A percentile compares a stretch with the other conserved stretches of the same genome.
Evolutionary conservation across 2,113 vertebrate species (phyloP).

Genomic region (Pungitius pungitius): DNA sequence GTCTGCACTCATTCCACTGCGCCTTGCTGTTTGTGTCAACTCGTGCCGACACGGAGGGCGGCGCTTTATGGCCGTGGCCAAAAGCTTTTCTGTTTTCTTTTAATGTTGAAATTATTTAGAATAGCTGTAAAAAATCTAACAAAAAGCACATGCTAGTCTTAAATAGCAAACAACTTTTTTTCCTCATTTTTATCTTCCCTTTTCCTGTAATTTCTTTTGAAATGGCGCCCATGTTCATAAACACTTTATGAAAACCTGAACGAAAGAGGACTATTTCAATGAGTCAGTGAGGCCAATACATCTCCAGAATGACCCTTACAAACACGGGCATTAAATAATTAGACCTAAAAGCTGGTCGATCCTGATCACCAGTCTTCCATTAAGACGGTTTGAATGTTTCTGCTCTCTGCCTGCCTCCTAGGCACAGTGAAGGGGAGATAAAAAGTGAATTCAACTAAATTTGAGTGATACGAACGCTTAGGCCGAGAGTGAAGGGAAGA

Average conservation of each 20-base stretch:
- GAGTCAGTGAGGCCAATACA: constrained; percentile 25
- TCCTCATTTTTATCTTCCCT: constrained; percentile 26
- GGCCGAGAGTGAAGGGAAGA: constrained; percentile 39
- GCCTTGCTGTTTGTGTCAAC: constrained; percentile 29
- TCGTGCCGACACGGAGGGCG: constrained; percentile 15
- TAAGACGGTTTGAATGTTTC: constrained; percentile 60
- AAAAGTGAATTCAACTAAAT: constrained; percentile 63
- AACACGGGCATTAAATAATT: constrained; percentile 62
- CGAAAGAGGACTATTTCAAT: constrained; percentile 30
- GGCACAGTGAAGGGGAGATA: constrained; percentile 58
- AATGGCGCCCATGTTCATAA: constrained; percentile 6
- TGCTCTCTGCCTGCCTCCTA: constrained; percentile 48
- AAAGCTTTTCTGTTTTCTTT: constrained; percentile 52
- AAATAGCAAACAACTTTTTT: constrained; percentile 39
- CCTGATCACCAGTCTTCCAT: constrained; percentile 57
- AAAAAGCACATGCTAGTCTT: constrained; percentile 44
- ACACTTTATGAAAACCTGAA: constrained; percentile 37
- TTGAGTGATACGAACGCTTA: constrained; percentile 48
- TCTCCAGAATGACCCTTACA: constrained; percentile 42
- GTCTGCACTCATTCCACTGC: not conserved
- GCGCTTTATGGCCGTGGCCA: constrained; percentile 29
- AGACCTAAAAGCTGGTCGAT: constrained; percentile 57
- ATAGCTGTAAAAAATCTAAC: constrained; percentile 44
- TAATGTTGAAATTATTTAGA: constrained; percentile 28
- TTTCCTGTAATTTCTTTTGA: not conserved